Conservation (phyloP, 2,113 vertebrate species). For the Corythaixoides concolor region DNA sequence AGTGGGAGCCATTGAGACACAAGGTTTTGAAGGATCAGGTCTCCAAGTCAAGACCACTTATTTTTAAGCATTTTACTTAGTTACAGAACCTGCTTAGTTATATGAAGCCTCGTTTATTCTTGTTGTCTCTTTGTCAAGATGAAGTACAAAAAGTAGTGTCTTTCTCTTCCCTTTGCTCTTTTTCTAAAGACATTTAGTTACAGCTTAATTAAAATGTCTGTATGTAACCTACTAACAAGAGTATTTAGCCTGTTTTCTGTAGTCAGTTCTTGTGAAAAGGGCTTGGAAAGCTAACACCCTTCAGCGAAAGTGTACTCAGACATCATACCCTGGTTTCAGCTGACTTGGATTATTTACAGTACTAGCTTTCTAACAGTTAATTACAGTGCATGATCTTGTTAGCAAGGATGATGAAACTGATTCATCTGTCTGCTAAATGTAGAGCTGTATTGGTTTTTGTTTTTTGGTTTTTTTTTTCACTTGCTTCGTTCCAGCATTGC, state of each 20-base stretch:
- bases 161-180: not conserved
- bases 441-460: not conserved
- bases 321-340: slow-evolving; percentile 20
- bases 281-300: not conserved
- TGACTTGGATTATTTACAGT: slow-evolving; percentile 29
- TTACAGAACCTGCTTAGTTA: not conserved
- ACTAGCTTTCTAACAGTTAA: slow-evolving; percentile 17
- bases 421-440: slow-evolving; percentile 10
- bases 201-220: not conserved
- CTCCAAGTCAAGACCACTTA: not conserved
- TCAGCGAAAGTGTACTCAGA: not conserved
- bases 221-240: not conserved
- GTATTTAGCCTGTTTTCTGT: not conserved
- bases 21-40: not conserved
- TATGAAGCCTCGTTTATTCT: not conserved
- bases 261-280: not conserved
- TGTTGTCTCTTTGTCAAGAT: not conserved
- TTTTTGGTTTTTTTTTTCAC: not conserved
- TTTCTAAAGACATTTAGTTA: not conserved
- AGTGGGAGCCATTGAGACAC: not conserved
- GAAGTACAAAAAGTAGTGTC: not conserved
- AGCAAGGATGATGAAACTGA: slow-evolving; percentile 31
- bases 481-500: slow-evolving; percentile 1
- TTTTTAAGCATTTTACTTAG: not conserved
- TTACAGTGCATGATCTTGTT: slow-evolving; percentile 30